phyloP scores from a whole-genome alignment of 2,113 vertebrate genomes.

The Turnix velox region DNA sequence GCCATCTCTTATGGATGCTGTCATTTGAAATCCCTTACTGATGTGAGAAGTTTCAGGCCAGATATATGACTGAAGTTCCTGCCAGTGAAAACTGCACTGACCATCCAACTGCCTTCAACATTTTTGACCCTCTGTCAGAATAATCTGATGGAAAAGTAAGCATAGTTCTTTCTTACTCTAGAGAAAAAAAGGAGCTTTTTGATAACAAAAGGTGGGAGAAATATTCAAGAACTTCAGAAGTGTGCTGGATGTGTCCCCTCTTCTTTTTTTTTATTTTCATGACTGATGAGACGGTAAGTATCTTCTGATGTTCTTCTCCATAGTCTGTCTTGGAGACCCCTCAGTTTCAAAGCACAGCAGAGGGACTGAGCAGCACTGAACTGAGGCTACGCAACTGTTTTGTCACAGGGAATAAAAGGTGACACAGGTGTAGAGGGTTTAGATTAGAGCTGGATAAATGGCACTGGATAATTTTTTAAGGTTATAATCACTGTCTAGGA shows the following conservation, averaged over 20 bases:
- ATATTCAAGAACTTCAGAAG: not conserved
- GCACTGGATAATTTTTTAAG: not conserved
- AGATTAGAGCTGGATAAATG: not conserved
- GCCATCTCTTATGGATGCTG: not conserved
- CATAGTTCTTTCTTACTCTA: not conserved
- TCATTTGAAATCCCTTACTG: not conserved
- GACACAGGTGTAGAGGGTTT: not conserved
- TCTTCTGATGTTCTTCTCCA: not conserved
- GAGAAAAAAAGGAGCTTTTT: not conserved
- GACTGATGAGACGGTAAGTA: not conserved
- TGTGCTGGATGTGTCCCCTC: not conserved
- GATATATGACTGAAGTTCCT: not conserved
- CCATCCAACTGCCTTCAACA: not conserved
- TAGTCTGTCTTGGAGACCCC: not conserved
- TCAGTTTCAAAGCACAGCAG: not conserved
- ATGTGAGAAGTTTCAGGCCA: not conserved
- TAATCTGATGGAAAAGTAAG: not conserved
- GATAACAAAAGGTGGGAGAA: not conserved
- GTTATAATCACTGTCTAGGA: not conserved
- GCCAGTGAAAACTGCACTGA: not conserved
- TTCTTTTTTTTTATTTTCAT: not conserved
- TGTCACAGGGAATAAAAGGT: not conserved
- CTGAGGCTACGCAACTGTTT: not conserved
- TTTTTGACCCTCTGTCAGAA: not conserved
- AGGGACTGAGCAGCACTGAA: not conserved